Base-by-base conservation (phyloP, 2,797 vertebrate genomes). In the Odontamblyopus rebecca region DNA sequence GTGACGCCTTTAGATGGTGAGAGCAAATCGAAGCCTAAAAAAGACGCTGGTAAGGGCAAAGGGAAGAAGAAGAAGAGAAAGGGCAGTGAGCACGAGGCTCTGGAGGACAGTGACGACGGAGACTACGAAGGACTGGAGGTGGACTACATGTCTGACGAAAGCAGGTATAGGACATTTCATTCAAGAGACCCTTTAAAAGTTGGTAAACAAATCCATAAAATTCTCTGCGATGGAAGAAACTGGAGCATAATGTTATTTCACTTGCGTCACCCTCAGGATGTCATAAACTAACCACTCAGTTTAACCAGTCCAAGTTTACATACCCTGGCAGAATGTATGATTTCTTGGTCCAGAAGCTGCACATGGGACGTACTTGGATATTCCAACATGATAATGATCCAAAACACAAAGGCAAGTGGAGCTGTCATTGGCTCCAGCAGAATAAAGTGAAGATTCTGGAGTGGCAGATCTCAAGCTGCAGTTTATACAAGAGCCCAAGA, bases 91-190 rank as follows among this genome's bases (percentile, higher is more conserved):
- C 92, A 92, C 0, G 97, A 97, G 82, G 96, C 94, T 3, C 71
- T 95, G 4, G 97, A 98, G 82, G 96, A 98, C 90, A 97, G 96
- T 0, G 97, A 98, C 0, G 97, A 98, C 0, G 96, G 96, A 0
- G 96, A 98, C 87, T 95, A 96, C 0, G 96, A 98, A 83, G 96
- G 97, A 3, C 92, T 96, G 50, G 97, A 98, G 78, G 97, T 97
- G 71, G 96, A 97, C 79, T 97, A 97, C 88, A 97, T 97, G 95
- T 97, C 96, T 0, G 96, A 97, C 0, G 95, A 96, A 79, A 97
- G 95, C 89, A 97, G 97, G 97, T 97, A 90, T 90, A 80, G 91
- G 89, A 64, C 1, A n/a, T 12, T 48, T 15, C 3, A 1, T 19
- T 0, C 27, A 26, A 4, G 19, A 48, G 44, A 48, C 44, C 19